Evolutionary conservation across 2,888 invertebrate genomes (phyloP).

Genomic region (Malacosoma neustria): DNA sequence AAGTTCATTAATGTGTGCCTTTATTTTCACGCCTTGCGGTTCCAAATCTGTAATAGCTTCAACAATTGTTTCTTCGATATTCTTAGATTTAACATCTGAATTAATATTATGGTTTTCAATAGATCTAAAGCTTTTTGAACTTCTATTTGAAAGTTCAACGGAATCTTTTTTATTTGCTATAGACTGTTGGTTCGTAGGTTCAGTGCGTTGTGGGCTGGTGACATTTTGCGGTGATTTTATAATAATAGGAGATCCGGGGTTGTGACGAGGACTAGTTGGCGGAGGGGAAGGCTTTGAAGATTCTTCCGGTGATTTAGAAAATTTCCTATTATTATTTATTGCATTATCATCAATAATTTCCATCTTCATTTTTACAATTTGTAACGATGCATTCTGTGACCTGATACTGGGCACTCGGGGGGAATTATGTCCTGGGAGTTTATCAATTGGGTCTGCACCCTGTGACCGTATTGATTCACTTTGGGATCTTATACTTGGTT

Average conservation of each 20-base stretch:
- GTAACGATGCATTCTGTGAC: constrained; percentile 5
- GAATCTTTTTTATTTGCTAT: not conserved
- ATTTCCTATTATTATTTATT: not conserved
- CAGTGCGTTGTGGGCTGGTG: constrained; percentile 2
- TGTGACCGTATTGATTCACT: not conserved
- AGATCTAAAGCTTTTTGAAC: constrained; percentile 1
- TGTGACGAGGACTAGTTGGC: not conserved
- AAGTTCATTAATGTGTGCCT: constrained; percentile 34
- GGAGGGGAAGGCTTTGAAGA: constrained; percentile 2
- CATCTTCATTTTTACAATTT: not conserved
- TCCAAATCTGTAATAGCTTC: constrained; percentile 25
- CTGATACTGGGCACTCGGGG: constrained; percentile 11
- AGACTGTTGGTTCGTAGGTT: not conserved
- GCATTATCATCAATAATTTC: not conserved
- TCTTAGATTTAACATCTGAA: constrained; percentile 15
- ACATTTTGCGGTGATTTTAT: constrained; percentile 2
- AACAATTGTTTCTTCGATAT: constrained; percentile 16
- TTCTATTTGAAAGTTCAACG: constrained; percentile 3
- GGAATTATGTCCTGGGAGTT: constrained; percentile 8
- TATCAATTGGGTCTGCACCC: not conserved
- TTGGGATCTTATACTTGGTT: not conserved
- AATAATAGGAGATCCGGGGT: not conserved
- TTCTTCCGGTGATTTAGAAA: not conserved
- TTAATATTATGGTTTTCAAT: constrained; percentile 10
- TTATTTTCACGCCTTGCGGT: constrained; percentile 30